Evolutionary conservation across 2,113 vertebrate genomes (phyloP), one percentile per base, ranked within the genome.

Genomic region (Phoxinus phoxinus): DNA sequence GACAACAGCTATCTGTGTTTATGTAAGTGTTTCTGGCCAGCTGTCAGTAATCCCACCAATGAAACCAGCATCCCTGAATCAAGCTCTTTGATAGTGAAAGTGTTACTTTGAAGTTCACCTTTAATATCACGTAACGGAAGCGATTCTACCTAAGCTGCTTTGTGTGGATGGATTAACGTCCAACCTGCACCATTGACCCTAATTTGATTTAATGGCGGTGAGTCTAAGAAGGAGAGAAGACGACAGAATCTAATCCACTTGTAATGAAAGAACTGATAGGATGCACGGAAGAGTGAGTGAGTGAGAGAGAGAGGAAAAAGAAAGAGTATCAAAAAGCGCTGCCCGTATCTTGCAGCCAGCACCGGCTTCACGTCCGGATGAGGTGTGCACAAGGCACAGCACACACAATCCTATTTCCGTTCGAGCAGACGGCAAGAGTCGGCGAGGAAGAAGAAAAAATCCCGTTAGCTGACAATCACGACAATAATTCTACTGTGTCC

Each of bases 161-260:
- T 93, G 91, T 94, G 93, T 83, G 77, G 90, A 80, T 30, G 91
- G 94, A 94, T 95, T 94, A 95, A 90, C 91, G 92, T 91, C 91
- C 91, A 92, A 89, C 87, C 91, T 88, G 92, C 93, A 93, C 92
- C 92, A 90, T 91, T 94, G 94, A 94, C 92, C 92, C 91, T 95
- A 93, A 94, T 95, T 94, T 94, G 91, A 95, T 95, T 94, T 94
- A 95, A 95, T 93, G 92, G 93, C 92, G 91, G 91, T 59, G 90
- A 94, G 91, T 95, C 93, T 92, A 91, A 93, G 90, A 84, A 93
- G 90, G 90, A 90, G 88, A 83, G 90, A 87, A 84, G 88, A 87
- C 73, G 88, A 91, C 87, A 89, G 90, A 93, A 93, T 94, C 92
- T 94, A 94, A 94, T 95, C 94, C 93, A 94, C 93, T 94, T 92